Base-by-base conservation (phyloP, 1,140 invertebrate genomes). In the Sitophilus oryzae region DNA sequence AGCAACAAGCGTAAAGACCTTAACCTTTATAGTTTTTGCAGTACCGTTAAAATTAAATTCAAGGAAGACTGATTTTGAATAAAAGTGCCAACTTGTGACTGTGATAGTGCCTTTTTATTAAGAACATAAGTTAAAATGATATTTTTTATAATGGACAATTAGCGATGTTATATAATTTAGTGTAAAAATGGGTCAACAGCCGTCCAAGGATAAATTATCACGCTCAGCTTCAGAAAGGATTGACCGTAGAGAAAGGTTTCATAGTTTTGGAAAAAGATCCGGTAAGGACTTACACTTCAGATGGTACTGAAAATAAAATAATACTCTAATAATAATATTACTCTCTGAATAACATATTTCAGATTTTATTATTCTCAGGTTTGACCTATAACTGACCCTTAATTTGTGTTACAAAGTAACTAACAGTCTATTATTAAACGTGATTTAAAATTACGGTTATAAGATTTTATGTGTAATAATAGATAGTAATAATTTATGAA, bases 121-220 rank as follows among this genome's bases (percentile, higher is more conserved):
- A n/a, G n/a, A n/a, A n/a, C n/a, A n/a, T n/a, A n/a, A n/a, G n/a
- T n/a, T n/a, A n/a, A n/a, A n/a, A n/a, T n/a, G n/a, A n/a, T n/a
- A n/a, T n/a, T n/a, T n/a, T n/a, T n/a, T n/a, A n/a, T n/a, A n/a
- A n/a, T n/a, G n/a, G n/a, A n/a, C n/a, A n/a, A n/a, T n/a, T n/a
- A n/a, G n/a, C n/a, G n/a, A n/a, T n/a, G n/a, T n/a, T n/a, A 40
- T 40, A 23, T 23, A 52, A 50, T 45, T 53, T n/a, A 35, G 36
- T 10, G n/a, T 18, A 46, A 77, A 73, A 74, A 83, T 84, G 82
- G 82, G 82, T 50, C 81, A 81, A 58, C 79, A 83, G 71, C 80
- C 80, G 58, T 83, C 81, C 41, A 84, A 83, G 71, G 81, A 82
- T 70, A 82, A 82, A 73, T 73, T 84, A 9, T 35, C 52, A 15